phyloP scores from a whole-genome alignment of 2,797 vertebrate species.

The Lacerta bilineata region DNA sequence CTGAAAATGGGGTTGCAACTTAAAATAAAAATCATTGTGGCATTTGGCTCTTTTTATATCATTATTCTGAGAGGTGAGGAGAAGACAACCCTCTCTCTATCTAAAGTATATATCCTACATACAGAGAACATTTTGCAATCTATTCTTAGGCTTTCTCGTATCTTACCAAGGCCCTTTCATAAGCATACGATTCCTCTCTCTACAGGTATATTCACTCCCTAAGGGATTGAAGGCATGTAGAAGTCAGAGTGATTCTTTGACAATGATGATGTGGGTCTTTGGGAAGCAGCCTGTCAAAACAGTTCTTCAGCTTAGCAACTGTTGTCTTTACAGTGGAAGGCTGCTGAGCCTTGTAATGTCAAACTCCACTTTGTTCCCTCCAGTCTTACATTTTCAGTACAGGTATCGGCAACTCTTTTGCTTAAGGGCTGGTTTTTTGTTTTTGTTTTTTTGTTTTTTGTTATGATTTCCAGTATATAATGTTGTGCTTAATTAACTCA shows the following conservation, averaged over 20 bases:
- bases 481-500: slow-evolving; percentile 22
- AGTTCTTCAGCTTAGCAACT: slow-evolving; percentile 40
- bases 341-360: background rate
- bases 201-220: slow-evolving; percentile 29
- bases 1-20: background rate
- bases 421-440: background rate
- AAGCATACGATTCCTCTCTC: background rate
- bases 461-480: slow-evolving; percentile 24
- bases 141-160: background rate
- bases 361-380: slow-evolving; percentile 29
- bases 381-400: background rate
- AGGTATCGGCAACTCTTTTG: background rate
- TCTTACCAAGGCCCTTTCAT: background rate
- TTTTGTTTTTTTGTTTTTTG: background rate
- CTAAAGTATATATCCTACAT: slow-evolving; percentile 23
- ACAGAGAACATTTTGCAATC: slow-evolving; percentile 17
- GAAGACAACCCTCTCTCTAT: background rate
- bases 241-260: slow-evolving; percentile 33
- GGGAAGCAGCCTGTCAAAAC: slow-evolving; percentile 45
- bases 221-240: background rate
- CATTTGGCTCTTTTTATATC: background rate
- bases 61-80: background rate
- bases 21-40: background rate
- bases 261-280: slow-evolving; percentile 22
- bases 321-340: slow-evolving; percentile 45